Evolutionary conservation across 1,140 invertebrate species (phyloP), one percentile per base, ranked within the genome.

Genomic region (Caenorhabditis remanei): DNA sequence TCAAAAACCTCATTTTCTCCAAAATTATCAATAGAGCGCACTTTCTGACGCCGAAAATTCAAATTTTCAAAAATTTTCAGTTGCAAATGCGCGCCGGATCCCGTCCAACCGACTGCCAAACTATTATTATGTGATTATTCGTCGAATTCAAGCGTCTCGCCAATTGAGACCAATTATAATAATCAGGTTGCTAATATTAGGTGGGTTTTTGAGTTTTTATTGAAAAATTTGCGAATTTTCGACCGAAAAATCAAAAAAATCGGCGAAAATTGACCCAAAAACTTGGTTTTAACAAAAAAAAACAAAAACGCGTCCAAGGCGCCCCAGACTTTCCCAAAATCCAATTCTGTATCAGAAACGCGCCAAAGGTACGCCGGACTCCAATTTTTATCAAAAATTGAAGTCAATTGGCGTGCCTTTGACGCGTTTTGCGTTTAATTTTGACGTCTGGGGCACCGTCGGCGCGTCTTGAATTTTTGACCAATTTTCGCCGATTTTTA

Each of bases 101-200:
- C 71, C 9, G 71, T 79, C 9, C 71, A 79, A 19, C 46, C 71
- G 46, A 79, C 71, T n/a, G 43, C 71, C 16, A 79, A 79, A 79
- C 71, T 79, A 6, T 24, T 79, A 53, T 50, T 79, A 79, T 79
- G 71, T 50, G 71, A 79, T 24, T 79, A 79, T 79, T 79, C 43
- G 14, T 50, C 71, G 40, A 79, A 79, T 24, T 21, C 71, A 40
- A 53, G n/a, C 21, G 41, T 79, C 4, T 24, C 46, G 19, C 21
- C 46, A 46, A 53, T 50, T 24, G 71, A 40, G 40, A 16, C 71
- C 5, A 79, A 79, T 79, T 79, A 50, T 79, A 53, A 79, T 79
- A 53, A 79, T 79, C 71, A 79, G 14, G n/a, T 50, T 79, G 46
- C 71, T 79, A 79, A 79, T 79, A 79, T 79, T 50, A n/a, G 71